A percentile compares a stretch with the other conserved stretches of the same genome.
phyloP scores from a whole-genome alignment of 2,797 vertebrate genomes.

The Florisuga fusca region DNA sequence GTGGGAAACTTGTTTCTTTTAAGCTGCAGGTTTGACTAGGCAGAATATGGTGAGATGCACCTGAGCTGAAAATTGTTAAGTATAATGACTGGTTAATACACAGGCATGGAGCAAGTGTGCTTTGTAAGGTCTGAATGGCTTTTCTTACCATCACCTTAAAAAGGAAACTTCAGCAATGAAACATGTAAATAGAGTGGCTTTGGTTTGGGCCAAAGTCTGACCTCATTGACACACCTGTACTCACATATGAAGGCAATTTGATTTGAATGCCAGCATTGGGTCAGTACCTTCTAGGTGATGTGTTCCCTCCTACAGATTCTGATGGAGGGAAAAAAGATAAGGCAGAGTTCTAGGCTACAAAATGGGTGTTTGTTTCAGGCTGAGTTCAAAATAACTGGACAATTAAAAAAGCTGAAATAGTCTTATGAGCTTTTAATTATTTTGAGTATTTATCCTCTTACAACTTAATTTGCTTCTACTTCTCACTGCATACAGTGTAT shows the following conservation, averaged over 20 bases:
- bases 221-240: not conserved
- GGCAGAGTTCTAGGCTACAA: not conserved
- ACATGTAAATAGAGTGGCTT: not conserved
- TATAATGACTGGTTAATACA: not conserved
- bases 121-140: not conserved
- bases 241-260: not conserved
- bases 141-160: not conserved
- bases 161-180: not conserved
- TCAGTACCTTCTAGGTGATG: not conserved
- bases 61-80: not conserved
- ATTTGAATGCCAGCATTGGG: not conserved
- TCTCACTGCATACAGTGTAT: not conserved
- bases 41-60: not conserved
- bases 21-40: not conserved
- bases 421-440: not conserved
- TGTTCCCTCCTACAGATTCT: rapidly evolving
- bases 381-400: not conserved
- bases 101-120: too few species aligned
- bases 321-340: rapidly evolving
- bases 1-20: not conserved
- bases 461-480: not conserved
- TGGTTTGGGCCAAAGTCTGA: not conserved
- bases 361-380: not conserved
- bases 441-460: not conserved
- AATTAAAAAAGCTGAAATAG: not conserved